Evolutionary conservation across 2,797 vertebrate genomes (phyloP), one percentile per base, ranked within the genome.

Genomic region (Avahi laniger): DNA sequence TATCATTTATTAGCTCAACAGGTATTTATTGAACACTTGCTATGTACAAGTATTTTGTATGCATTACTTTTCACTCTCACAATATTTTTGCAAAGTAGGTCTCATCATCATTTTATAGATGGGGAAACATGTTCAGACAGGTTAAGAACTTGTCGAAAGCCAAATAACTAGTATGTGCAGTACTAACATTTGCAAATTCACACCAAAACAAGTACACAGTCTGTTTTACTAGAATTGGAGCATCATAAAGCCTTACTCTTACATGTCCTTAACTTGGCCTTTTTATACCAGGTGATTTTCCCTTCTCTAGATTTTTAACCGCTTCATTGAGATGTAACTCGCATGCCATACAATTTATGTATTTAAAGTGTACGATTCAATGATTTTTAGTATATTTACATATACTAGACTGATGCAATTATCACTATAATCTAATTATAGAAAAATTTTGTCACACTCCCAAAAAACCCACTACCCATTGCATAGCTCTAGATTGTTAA

Each of bases 121-220:
- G 30, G 93, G 65, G 79, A 72, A 92, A 82, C 5, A n/a, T 81
- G 26, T 82, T 93, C 59, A 83, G 78, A 79, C 46, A 85, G 26
- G 35, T 85, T 81, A 91, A 54, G 38, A 93, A 95, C 8, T 67
- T 87, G 38, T 46, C 9, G 94, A 89, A 94, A 96, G 67, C 78
- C 89, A 85, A 91, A 79, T 54, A 91, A 78, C 3, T 35, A 76
- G 35, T 24, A 70, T 22, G 5, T 65, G 57, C 35, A 70, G 17
- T 61, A 50, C 20, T 75, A 41, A 61, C 3, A 78, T 81, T 81
- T 94, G 26, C 59, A 97, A 84, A 15, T 83, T 72, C 75, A 93
- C n/a, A 94, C 7, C 83, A 91, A 87, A 93, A 67, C 38, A 91
- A 35, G 57, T 46, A 54, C 4, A 43, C 18, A 43, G 20, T 78